phyloP scores from a whole-genome alignment of 2,888 invertebrate species.

The Phaonia tiefii region DNA sequence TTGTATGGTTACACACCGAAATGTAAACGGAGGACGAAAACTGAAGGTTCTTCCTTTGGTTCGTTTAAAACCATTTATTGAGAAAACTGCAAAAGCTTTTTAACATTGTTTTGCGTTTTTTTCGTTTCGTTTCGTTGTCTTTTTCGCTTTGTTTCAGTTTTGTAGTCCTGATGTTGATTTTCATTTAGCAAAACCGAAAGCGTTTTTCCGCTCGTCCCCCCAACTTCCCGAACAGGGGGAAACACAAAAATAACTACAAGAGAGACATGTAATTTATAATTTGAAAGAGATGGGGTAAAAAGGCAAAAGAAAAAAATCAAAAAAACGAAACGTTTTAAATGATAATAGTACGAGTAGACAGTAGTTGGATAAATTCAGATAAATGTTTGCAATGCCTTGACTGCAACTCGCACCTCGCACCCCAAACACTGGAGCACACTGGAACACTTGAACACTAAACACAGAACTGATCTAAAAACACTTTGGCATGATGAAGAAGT shows the following conservation, averaged over 20 bases:
- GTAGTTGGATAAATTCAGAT: conserved; percentile 39
- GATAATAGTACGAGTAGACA: conserved; percentile 35
- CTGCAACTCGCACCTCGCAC: background rate
- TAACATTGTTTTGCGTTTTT: conserved; percentile 32
- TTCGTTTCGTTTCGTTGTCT: background rate
- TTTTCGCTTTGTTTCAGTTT: background rate
- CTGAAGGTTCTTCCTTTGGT: conserved; percentile 24
- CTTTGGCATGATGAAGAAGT: conserved; percentile 25
- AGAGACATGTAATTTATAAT: conserved; percentile 65
- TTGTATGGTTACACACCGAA: conserved; percentile 61
- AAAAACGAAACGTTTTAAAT: conserved; percentile 19
- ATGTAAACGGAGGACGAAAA: conserved; percentile 9
- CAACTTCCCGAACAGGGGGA: background rate
- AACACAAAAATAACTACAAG: conserved; percentile 47
- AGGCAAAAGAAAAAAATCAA: background rate
- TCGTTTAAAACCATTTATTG: conserved; percentile 55
- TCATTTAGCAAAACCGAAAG: conserved; percentile 56
- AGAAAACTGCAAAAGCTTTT: conserved; percentile 65
- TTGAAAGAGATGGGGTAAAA: conserved; percentile 11
- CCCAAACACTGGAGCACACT: background rate
- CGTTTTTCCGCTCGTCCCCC: conserved; percentile 23
- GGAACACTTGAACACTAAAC: too few relatives aligned
- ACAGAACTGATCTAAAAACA: background rate
- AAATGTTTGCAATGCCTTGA: conserved; percentile 25
- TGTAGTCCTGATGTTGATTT: conserved; percentile 48